These are phyloP conservation scores for Papilio helenus DNA, from an alignment of 1,140 invertebrate genomes.

Conservation along the genomic window DNA sequence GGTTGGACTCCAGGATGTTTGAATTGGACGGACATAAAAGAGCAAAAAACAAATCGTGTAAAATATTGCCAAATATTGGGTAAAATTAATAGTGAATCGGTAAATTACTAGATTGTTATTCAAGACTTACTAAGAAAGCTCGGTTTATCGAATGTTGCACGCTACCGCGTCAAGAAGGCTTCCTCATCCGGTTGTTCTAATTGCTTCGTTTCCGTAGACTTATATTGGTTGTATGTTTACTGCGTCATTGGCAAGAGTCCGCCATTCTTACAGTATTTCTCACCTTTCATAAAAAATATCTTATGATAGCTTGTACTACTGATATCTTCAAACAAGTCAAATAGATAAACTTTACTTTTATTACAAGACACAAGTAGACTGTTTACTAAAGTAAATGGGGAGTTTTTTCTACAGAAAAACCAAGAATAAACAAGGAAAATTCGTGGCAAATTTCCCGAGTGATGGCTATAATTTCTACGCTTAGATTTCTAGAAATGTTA, in stretches of 20 bases:
- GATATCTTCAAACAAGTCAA: too few relatives aligned
- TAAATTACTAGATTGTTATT: background rate
- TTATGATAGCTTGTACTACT: too few relatives aligned
- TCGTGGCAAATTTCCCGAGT: background rate
- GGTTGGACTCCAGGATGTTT: too few relatives aligned
- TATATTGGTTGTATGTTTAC: constrained; percentile 44
- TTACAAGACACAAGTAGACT: background rate
- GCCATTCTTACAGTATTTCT: background rate
- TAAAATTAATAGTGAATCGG: background rate
- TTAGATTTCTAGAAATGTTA: background rate
- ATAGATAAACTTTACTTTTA: background rate
- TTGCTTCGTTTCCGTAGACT: constrained; percentile 46
- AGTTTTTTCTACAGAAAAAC: background rate
- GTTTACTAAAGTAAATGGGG: background rate
- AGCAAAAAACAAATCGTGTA: background rate
- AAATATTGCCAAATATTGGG: background rate
- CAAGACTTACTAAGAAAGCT: background rate
- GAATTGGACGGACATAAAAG: background rate
- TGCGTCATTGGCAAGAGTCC: background rate
- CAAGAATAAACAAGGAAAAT: too few relatives aligned
- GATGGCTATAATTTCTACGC: background rate
- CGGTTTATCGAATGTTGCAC: background rate
- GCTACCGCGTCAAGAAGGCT: constrained; percentile 17
- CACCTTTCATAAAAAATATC: too few relatives aligned
- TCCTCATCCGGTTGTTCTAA: constrained; percentile 47